Percentiles rank a stretch among this genome's conserved stretches.
Conservation (phyloP, 2,113 vertebrate genomes). For the Nymphicus hollandicus region DNA sequence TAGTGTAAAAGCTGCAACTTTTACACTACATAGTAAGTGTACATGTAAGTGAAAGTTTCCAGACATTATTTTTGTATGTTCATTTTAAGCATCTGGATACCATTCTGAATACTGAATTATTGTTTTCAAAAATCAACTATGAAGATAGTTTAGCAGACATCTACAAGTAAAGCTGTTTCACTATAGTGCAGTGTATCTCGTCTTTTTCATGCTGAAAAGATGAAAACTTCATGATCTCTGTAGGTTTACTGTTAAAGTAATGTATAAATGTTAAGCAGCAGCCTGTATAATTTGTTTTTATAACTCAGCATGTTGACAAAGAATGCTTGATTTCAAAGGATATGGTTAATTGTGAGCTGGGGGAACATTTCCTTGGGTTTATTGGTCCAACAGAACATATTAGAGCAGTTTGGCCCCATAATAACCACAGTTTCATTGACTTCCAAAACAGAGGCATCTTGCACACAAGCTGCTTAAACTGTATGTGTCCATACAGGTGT, state of each 20-base stretch:
- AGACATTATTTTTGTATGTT: background rate
- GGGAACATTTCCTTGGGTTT: background rate
- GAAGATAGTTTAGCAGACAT: background rate
- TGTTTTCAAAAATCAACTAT: background rate
- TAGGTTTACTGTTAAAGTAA: background rate
- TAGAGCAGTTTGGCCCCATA: background rate
- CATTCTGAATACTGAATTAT: background rate
- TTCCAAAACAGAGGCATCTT: background rate
- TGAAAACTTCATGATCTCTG: background rate
- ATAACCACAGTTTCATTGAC: background rate
- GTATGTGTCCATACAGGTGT: rapidly evolving
- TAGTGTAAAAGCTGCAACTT: background rate
- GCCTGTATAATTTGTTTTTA: background rate
- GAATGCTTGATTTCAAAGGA: background rate
- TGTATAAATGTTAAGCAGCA: background rate
- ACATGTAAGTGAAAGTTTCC: slow-evolving; percentile 7
- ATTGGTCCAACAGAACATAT: background rate
- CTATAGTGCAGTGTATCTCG: background rate
- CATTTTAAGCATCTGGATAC: background rate
- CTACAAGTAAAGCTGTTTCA: background rate
- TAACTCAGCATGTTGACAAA: background rate
- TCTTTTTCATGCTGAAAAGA: background rate
- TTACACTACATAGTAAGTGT: background rate
- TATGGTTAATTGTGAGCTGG: background rate
- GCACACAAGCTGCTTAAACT: background rate